Evolutionary conservation across 2,888 invertebrate genomes (phyloP).

Genomic region (Sicus ferrugineus): DNA sequence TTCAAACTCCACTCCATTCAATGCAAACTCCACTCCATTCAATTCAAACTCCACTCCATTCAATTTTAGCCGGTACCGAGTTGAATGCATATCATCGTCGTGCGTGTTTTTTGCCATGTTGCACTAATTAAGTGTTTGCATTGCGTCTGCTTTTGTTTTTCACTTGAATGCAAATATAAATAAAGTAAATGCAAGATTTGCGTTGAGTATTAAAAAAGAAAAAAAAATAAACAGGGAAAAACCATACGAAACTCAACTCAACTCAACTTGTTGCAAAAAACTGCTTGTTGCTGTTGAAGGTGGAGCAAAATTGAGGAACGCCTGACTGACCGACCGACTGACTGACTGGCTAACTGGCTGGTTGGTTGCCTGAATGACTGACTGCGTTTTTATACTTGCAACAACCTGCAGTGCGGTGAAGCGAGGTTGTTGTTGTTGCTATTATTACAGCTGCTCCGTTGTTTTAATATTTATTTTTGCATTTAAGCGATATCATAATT

Average conservation of each 20-base stretch:
- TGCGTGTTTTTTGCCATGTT: constrained; percentile 3
- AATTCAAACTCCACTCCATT: not conserved
- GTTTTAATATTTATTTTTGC: not conserved
- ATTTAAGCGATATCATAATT: not conserved
- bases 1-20: too few relatives aligned
- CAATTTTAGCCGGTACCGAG: not conserved
- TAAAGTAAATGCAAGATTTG: not conserved
- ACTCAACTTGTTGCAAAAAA: constrained; percentile 10
- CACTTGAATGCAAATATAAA: not conserved
- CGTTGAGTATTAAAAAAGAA: not conserved
- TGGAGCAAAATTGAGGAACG: not conserved
- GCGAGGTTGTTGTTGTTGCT: not conserved
- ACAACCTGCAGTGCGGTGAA: too few relatives aligned
- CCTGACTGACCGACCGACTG: too few relatives aligned
- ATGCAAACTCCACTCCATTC: too few relatives aligned
- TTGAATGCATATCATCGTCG: not conserved
- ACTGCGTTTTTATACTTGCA: not conserved
- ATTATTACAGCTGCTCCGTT: not conserved
- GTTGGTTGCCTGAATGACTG: too few relatives aligned
- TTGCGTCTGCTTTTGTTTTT: constrained; percentile 1
- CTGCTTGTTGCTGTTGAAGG: not conserved
- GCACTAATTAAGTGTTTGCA: constrained; percentile 13
- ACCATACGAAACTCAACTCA: not conserved
- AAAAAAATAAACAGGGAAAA: too few relatives aligned
- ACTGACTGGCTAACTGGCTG: too few relatives aligned